Percentiles rank a stretch among this genome's conserved stretches.
Conservation (phyloP, 2,113 vertebrate species). For the Xyrauchen texanus region DNA sequence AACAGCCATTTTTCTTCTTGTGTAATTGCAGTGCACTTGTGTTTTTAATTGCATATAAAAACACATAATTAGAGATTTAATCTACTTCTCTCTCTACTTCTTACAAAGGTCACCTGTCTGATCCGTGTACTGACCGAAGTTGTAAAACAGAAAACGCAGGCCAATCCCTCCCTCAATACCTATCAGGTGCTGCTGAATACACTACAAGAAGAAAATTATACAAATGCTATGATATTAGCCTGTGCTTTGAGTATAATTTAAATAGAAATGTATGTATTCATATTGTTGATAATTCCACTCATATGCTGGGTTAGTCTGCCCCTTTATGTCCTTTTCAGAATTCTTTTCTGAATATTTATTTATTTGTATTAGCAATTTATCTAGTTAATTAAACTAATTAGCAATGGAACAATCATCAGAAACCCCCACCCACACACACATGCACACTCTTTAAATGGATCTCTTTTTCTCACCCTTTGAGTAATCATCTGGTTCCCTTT, state of each 20-base stretch:
- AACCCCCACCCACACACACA: slow-evolving; percentile 49
- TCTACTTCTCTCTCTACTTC: slow-evolving; percentile 11
- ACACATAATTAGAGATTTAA: not conserved
- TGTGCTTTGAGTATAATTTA: too few relatives aligned
- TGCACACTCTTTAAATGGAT: slow-evolving; percentile 56
- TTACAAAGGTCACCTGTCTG: slow-evolving; percentile 90
- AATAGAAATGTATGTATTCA: too few relatives aligned
- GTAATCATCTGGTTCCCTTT: slow-evolving; percentile 61
- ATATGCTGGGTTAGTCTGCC: too few relatives aligned
- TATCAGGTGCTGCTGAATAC: slow-evolving; percentile 82
- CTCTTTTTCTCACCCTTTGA: slow-evolving; percentile 59
- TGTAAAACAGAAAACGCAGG: slow-evolving; percentile 92
- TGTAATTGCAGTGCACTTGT: not conserved
- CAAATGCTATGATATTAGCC: too few relatives aligned
- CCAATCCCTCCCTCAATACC: slow-evolving; percentile 80
- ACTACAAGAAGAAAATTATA: slow-evolving; percentile 74
- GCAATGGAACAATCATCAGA: slow-evolving; percentile 64
- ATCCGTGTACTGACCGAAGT: slow-evolving; percentile 94
- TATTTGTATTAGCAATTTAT: slow-evolving; percentile 53
- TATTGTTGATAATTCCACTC: too few relatives aligned
- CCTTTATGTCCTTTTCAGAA: too few relatives aligned
- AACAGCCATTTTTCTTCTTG: too few relatives aligned
- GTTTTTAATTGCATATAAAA: not conserved
- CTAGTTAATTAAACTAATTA: slow-evolving; percentile 66
- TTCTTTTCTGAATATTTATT: not conserved